Percentiles rank a stretch among this genome's conserved stretches.
Conservation (phyloP, 1,140 invertebrate species). For the Sminthurinus signatus region DNA sequence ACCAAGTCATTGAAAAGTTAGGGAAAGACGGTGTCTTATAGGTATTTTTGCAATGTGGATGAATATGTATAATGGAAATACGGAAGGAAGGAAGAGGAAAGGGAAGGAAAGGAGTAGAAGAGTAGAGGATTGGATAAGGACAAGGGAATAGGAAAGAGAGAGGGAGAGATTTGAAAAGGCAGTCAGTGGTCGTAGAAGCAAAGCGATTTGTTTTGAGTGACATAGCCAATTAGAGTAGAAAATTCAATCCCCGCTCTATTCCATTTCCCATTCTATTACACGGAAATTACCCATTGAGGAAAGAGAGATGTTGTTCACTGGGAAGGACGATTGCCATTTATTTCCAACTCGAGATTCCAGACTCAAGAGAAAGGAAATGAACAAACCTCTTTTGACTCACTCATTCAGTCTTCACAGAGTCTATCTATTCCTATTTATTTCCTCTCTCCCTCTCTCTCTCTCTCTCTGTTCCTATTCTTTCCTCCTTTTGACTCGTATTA, state of each 20-base stretch:
- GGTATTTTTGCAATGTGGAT: too few species aligned
- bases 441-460: too few species aligned
- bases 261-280: slow-evolving; percentile 39
- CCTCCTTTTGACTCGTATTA: too few species aligned
- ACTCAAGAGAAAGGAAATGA: background rate
- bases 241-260: slow-evolving; percentile 43
- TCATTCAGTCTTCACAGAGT: background rate
- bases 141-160: too few species aligned
- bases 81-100: too few species aligned
- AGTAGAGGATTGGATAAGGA: background rate
- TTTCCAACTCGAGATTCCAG: slow-evolving; percentile 25
- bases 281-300: slow-evolving; percentile 43
- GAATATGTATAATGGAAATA: too few species aligned
- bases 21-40: background rate
- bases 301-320: slow-evolving; percentile 36
- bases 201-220: slow-evolving; percentile 43
- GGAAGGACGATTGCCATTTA: slow-evolving; percentile 43
- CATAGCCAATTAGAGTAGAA: slow-evolving; percentile 44
- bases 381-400: slow-evolving; percentile 9
- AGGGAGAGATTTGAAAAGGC: too few species aligned
- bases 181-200: slow-evolving; percentile 17
- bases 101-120: too few species aligned
- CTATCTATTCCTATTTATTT: too few species aligned
- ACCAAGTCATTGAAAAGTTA: slow-evolving; percentile 14
- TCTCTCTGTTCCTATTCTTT: too few species aligned